Evolutionary conservation across 2,113 vertebrate species (phyloP).

Genomic region (Periophthalmus modestus): DNA sequence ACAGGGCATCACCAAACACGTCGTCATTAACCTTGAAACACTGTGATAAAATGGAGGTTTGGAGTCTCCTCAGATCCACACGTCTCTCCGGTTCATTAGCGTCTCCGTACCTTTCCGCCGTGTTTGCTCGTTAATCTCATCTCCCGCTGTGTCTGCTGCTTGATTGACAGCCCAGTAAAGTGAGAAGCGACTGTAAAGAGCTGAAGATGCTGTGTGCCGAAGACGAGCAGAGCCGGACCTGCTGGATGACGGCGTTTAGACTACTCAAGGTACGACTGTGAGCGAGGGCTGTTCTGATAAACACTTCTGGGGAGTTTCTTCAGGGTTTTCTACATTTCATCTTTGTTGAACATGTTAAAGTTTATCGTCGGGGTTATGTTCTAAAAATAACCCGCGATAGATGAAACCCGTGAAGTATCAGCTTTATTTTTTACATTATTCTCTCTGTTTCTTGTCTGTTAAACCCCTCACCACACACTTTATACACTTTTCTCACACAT

Average conservation of each 20-base stretch:
- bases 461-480: too few species aligned
- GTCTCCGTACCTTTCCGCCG: background rate
- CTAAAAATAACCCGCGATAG: too few species aligned
- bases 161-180: slow-evolving; percentile 86
- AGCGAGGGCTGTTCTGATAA: background rate
- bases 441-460: too few species aligned
- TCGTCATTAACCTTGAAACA: slow-evolving; percentile 3
- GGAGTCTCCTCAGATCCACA: background rate
- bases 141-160: slow-evolving; percentile 30
- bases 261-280: slow-evolving; percentile 87
- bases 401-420: too few species aligned
- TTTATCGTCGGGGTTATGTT: too few species aligned
- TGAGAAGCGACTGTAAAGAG: slow-evolving; percentile 88
- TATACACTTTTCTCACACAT: too few species aligned
- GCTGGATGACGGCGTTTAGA: slow-evolving; percentile 96
- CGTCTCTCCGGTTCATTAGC: slow-evolving; percentile 1
- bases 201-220: slow-evolving; percentile 92
- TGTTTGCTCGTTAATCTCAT: slow-evolving; percentile 19
- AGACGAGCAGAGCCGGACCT: slow-evolving; percentile 90
- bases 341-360: too few species aligned
- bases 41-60: background rate
- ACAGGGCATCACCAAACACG: background rate
- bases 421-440: too few species aligned
- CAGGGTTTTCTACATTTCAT: too few species aligned
- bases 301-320: background rate